phyloP scores from a whole-genome alignment of 2,797 vertebrate genomes.

The Otolemur crassicaudatus region DNA sequence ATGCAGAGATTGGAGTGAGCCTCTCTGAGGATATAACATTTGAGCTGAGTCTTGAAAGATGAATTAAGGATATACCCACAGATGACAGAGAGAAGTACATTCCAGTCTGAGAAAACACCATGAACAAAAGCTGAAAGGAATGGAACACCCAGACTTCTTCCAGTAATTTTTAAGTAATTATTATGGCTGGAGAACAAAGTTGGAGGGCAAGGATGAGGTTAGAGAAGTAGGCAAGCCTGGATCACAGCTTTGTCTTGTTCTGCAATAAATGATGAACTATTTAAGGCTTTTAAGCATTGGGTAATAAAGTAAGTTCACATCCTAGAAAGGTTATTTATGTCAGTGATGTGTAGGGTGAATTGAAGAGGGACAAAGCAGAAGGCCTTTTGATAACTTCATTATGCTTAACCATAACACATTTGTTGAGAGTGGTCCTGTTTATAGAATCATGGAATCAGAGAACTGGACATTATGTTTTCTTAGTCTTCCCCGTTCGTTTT shows the following conservation, averaged over 20 bases:
- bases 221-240: not conserved
- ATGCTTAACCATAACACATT: not conserved
- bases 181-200: not conserved
- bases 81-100: not conserved
- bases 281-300: not conserved
- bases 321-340: constrained; percentile 41
- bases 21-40: constrained; percentile 39
- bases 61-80: not conserved
- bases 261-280: not conserved
- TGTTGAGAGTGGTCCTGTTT: not conserved
- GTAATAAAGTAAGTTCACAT: not conserved
- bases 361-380: constrained; percentile 32
- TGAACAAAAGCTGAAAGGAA: constrained; percentile 38
- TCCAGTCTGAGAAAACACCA: not conserved
- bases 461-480: not conserved
- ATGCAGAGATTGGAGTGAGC: not conserved
- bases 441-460: not conserved
- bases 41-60: constrained; percentile 41
- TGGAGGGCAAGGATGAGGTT: not conserved
- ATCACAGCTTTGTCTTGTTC: not conserved
- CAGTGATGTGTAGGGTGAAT: not conserved
- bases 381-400: not conserved
- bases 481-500: constrained; percentile 35
- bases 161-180: constrained; percentile 28
- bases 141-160: not conserved